Percentiles rank a stretch among this genome's conserved stretches.
These are phyloP conservation scores for Discoglossus pictus DNA, from an alignment of 2,797 vertebrate species.

Conservation along the genomic window DNA sequence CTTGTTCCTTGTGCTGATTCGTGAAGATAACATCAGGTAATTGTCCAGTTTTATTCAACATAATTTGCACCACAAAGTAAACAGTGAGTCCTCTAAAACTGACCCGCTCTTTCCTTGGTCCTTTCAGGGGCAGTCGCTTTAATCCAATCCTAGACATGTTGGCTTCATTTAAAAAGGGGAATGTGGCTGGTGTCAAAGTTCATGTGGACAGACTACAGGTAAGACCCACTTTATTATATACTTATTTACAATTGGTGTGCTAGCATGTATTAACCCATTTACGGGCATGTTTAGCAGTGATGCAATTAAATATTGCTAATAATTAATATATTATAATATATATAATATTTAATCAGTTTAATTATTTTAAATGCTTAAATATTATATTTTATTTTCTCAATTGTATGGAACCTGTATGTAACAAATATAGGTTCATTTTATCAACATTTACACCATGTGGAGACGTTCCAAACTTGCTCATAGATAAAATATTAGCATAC, in stretches of 20 bases:
- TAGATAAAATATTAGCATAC: too few species aligned
- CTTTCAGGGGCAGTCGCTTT: constrained; percentile 90
- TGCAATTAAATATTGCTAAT: too few species aligned
- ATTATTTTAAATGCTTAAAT: too few species aligned
- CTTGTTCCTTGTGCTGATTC: constrained; percentile 92
- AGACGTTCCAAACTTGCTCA: too few species aligned
- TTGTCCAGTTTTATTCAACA: not conserved
- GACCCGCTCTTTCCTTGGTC: not conserved
- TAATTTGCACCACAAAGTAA: not conserved
- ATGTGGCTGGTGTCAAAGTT: constrained; percentile 93
- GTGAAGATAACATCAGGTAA: constrained; percentile 97
- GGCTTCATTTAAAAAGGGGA: constrained; percentile 91
- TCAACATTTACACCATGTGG: too few species aligned
- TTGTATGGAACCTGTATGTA: too few species aligned
- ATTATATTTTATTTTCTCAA: too few species aligned
- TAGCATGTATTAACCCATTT: too few species aligned
- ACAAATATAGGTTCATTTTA: too few species aligned
- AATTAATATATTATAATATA: not conserved
- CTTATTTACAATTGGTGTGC: too few species aligned
- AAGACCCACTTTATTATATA: constrained; percentile 26
- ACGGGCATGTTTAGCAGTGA: too few species aligned
- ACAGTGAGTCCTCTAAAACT: too few species aligned
- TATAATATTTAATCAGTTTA: constrained; percentile 12
- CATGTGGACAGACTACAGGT: constrained; percentile 97
- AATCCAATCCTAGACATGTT: constrained; percentile 95